Base-by-base conservation (phyloP, 2,113 vertebrate species). In the Phrynosoma blainvillii region DNA sequence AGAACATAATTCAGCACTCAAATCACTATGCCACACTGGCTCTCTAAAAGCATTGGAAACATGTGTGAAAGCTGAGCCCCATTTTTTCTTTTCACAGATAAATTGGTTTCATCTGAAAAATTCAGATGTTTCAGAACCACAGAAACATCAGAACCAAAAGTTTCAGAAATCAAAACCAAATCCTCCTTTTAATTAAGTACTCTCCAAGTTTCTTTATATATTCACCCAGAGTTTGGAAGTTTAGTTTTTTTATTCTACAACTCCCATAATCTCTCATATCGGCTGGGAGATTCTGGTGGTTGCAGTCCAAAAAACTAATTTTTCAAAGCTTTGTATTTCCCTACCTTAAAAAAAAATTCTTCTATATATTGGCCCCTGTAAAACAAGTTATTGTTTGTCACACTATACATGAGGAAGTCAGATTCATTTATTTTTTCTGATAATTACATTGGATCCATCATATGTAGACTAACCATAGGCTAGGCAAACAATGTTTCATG, bases 51-150 rank as follows among this genome's bases (percentile, higher is more conserved):
- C 87, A 87, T 71, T 82, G 88, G 89, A 91, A 94, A 91, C 94
- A 95, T 92, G 92, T 87, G 89, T 89, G 91, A 92, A 85, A 87
- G 89, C 88, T 94, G 0, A 89, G 89, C 93, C 66, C 86, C 92
- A 62, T 62, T 89, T 89, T 76, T 79, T 77, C 74, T 71, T 71
- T 86, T 93, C 87, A 73, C 91, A 2, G 0, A 66, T 82, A 85
- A 79, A 89, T 89, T n/a, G 0, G 1, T 30, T 90, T 94, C 90
- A 90, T 87, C 78, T 84, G 91, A 95, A 85, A 92, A 90, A 90
- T 91, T 87, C 91, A 94, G 92, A 91, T 91, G 89, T 54, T 87
- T 91, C 89, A 88, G 89, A 92, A 87, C 3, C 47, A 47, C 47
- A 47, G 47, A 47, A 47, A 47, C 47, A 47, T 47, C 47, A 47